phyloP scores from a whole-genome alignment of 2,113 vertebrate genomes.

The Montifringilla adamsi region DNA sequence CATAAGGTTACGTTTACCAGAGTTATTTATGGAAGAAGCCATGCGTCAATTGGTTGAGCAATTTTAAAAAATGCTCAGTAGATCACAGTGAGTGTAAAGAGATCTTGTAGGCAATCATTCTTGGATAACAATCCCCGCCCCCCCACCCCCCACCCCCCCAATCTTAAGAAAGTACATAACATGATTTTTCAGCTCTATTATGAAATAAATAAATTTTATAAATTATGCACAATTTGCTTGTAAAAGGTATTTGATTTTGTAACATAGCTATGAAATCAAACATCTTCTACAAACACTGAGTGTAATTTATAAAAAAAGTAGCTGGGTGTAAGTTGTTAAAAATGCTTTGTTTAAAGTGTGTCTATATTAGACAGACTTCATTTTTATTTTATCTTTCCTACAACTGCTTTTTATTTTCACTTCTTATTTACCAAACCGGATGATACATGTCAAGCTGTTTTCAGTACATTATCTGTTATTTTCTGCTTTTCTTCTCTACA shows the following conservation, averaged over 20 bases:
- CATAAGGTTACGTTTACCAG: background rate
- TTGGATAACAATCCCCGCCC: background rate
- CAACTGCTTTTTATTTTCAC: background rate
- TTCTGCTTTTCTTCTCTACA: background rate
- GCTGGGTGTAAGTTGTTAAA: background rate
- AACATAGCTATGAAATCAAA: background rate
- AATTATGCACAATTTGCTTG: background rate
- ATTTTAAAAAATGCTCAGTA: background rate
- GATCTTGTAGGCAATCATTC: background rate
- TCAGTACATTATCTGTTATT: background rate
- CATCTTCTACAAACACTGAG: background rate
- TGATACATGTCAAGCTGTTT: background rate
- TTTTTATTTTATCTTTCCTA: background rate
- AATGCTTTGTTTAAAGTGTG: background rate
- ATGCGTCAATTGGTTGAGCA: background rate
- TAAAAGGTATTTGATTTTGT: background rate
- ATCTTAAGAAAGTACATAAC: background rate
- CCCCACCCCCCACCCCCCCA: no score
- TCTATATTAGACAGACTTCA: background rate
- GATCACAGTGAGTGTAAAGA: background rate
- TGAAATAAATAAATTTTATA: background rate
- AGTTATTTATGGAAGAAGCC: background rate
- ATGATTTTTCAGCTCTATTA: background rate
- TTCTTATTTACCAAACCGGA: background rate
- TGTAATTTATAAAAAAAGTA: background rate